These are phyloP conservation scores for Leguminivora glycinivorella DNA, from an alignment of 1,140 invertebrate species.

Conservation along the genomic window DNA sequence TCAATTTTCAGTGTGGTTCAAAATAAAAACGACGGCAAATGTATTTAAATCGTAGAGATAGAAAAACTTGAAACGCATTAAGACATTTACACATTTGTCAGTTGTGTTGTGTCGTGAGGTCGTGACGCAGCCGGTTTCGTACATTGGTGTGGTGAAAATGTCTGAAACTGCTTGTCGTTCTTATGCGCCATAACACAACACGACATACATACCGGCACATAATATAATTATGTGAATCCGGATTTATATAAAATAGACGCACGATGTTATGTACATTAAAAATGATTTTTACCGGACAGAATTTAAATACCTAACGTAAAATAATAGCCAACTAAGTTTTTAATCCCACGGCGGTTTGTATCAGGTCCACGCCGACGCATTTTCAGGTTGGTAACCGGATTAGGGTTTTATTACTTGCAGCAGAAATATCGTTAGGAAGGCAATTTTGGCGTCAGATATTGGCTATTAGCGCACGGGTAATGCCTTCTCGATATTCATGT, in stretches of 20 bases:
- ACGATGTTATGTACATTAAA: no score
- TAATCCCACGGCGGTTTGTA: slow-evolving; percentile 32
- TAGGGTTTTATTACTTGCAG: slow-evolving; percentile 73
- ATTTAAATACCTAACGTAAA: background rate
- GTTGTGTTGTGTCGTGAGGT: no score
- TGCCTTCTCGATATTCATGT: slow-evolving; percentile 68
- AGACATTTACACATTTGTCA: no score
- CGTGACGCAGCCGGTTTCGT: no score
- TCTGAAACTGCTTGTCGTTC: no score
- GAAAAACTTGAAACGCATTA: no score
- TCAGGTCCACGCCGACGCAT: slow-evolving; percentile 49
- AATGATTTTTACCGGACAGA: background rate
- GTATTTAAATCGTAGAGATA: no score
- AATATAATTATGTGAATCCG: no score
- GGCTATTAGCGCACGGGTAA: slow-evolving; percentile 71
- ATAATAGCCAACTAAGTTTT: background rate
- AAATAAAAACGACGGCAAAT: background rate
- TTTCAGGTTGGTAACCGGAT: slow-evolving; percentile 67
- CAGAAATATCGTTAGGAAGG: slow-evolving; percentile 76
- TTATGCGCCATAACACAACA: no score
- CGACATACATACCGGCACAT: no score
- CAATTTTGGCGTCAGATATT: slow-evolving; percentile 76
- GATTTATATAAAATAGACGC: no score
- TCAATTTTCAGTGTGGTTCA: background rate
- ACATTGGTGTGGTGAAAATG: no score